Evolutionary conservation across 2,888 invertebrate genomes (phyloP).

Genomic region (Pammene fasciana): DNA sequence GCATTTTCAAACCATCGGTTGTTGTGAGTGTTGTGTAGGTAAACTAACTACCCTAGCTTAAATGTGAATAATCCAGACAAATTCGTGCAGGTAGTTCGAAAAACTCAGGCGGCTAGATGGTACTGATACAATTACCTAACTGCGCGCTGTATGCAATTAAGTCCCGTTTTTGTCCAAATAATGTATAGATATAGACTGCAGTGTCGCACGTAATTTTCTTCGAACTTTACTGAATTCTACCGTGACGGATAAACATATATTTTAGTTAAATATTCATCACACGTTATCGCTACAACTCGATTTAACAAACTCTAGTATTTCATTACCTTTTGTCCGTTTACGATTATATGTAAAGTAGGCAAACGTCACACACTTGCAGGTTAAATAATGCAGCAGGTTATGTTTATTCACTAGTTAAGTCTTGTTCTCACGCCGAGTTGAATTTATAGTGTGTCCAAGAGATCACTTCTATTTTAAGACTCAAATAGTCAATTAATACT

Average conservation of each 20-base stretch:
- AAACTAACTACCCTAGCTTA: too few species aligned
- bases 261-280: background rate
- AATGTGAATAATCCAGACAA: too few species aligned
- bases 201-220: too few species aligned
- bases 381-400: slow-evolving; percentile 24
- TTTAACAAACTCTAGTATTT: slow-evolving; percentile 2
- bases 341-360: slow-evolving; percentile 5
- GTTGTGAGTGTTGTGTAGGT: too few species aligned
- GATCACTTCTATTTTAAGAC: slow-evolving; percentile 37
- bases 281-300: background rate
- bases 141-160: too few species aligned
- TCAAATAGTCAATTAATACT: slow-evolving; percentile 32
- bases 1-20: too few species aligned
- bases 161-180: too few species aligned
- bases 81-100: too few species aligned
- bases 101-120: too few species aligned
- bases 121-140: too few species aligned
- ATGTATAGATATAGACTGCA: too few species aligned
- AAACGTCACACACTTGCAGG: slow-evolving; percentile 6
- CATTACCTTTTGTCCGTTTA: slow-evolving; percentile 1
- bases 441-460: slow-evolving; percentile 27
- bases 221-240: too few species aligned
- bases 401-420: slow-evolving; percentile 32
- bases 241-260: background rate
- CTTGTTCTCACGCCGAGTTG: slow-evolving; percentile 33